Conservation (phyloP, 2,888 invertebrate genomes). For the Phragmatobia fuliginosa region DNA sequence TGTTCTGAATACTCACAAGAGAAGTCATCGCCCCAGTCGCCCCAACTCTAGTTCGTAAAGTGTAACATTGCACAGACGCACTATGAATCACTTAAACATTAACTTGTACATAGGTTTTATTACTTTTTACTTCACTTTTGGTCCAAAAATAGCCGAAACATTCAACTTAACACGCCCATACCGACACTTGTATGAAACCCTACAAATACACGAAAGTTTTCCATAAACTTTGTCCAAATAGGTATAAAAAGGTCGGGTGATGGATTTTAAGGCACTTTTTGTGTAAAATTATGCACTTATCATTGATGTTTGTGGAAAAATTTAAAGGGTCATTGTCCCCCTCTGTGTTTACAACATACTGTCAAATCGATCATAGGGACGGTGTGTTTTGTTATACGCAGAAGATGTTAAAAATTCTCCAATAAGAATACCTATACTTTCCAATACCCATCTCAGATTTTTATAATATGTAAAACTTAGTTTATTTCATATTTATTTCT, state of each 20-base stretch:
- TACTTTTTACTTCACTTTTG: conserved; percentile 32
- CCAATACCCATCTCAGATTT: not conserved
- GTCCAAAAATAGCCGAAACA: conserved; percentile 41
- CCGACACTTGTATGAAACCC: conserved; percentile 23
- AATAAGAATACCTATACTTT: not conserved
- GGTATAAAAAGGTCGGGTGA: conserved; percentile 24
- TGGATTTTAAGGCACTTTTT: conserved; percentile 59
- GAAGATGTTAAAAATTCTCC: not conserved
- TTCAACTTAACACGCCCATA: conserved; percentile 63
- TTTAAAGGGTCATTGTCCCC: conserved; percentile 75
- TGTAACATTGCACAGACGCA: conserved; percentile 24
- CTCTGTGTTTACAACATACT: conserved; percentile 71
- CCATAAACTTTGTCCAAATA: conserved; percentile 1
- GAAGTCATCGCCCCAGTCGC: conserved; percentile 9
- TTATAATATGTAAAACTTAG: not conserved
- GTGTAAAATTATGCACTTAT: conserved; percentile 62
- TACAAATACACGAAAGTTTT: conserved; percentile 30
- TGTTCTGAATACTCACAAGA: conserved; percentile 24
- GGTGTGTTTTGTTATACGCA: conserved; percentile 31
- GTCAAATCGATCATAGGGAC: conserved; percentile 50
- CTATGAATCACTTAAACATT: conserved; percentile 37
- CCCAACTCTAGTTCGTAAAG: conserved; percentile 17
- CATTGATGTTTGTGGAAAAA: conserved; percentile 56
- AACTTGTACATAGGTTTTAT: conserved; percentile 30
- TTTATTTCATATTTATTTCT: not conserved